Base-by-base conservation (phyloP, 1,140 invertebrate genomes). In the Pomacea maculata region DNA sequence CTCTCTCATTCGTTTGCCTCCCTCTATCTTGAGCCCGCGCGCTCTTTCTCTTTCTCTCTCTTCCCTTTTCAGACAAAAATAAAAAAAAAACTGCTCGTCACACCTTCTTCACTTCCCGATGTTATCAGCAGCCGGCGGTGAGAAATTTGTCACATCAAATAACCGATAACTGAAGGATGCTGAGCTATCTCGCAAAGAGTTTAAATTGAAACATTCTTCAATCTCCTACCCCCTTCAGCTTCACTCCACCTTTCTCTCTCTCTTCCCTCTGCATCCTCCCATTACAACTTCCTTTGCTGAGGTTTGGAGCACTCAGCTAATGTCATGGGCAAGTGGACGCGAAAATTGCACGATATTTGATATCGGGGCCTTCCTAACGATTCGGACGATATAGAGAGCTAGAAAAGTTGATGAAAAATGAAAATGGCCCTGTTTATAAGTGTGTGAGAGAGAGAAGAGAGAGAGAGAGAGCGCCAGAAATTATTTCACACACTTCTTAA, bases 71-170 rank as follows among this genome's bases (percentile, higher is more conserved):
- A 10, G 52, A 17, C 71, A 6, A 45, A 45, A 45, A 45, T 72
- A 52, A 72, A 72, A 52, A 72, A 52, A 14, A 21, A n/a, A 19
- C 52, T 14, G 4, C n/a, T 75, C 73, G 73, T 75, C 73, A 75
- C 73, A 75, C 73, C 73, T 75, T 57, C 54, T 75, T 54, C 73
- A 11, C 73, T 54, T 57, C 10, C 15, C 8, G 73, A 75, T 75
- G 73, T 54, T 75, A 75, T 75, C 73, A 12, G 21, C 15, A n/a
- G 25, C 73, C 7, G 45, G 12, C 73, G 73, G 73, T 57, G 73
- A 17, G 73, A 75, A 75, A 75, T 75, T 75, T 75, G 73, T 75
- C 73, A 75, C 73, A 75, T 75, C 57, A 75, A 75, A 75, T 75
- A 75, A 75, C 11, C 73, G 73, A 75, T 75, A 75, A 75, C 73